Evolutionary conservation across 2,113 vertebrate species (phyloP), one percentile per base, ranked within the genome.

Genomic region (Hiodon tergisus): DNA sequence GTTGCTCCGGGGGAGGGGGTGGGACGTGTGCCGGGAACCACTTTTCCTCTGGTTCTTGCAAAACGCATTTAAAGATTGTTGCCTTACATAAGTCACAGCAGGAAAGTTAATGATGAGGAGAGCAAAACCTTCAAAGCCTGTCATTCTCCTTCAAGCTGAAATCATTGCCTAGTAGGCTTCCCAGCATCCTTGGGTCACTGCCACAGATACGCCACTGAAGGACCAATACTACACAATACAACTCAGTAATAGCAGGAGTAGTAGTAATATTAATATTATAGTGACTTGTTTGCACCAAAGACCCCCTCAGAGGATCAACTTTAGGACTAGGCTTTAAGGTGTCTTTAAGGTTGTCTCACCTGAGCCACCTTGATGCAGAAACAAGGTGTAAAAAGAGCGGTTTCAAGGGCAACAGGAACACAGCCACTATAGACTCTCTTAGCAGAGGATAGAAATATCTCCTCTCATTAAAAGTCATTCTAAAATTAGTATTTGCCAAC

Each of bases 401-500:
- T 13, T 60, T 16, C 13, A 52, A 69, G 77, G 79, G 78, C 73
- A 72, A 80, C 2, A 70, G 66, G 74, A 83, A 81, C 53, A 73
- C 73, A 8, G 13, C 16, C 47, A 58, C 17, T 51, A 17, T 69
- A 66, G 17, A 31, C 52, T 54, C 48, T 52, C 31, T 60, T 52
- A 65, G 17, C 61, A 61, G 75, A 78, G 71, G 75, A 78, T 75
- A 71, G 73, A 67, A 76, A 73, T 85, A 78, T 78, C 81, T 80
- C 75, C 83, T 81, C 78, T 79, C 76, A 76, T 78, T 73, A 80
- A 62, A 77, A 68, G 58, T 46, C n/a, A 71, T 59, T 80, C 78
- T 80, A 82, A 83, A 78, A 57, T 82, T 80, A 85, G 79, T 76
- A 79, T 75, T 78, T 82, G 75, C 74, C 73, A 82, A 84, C 55